phyloP scores from a whole-genome alignment of 2,888 invertebrate genomes.

The Lymantria monacha region DNA sequence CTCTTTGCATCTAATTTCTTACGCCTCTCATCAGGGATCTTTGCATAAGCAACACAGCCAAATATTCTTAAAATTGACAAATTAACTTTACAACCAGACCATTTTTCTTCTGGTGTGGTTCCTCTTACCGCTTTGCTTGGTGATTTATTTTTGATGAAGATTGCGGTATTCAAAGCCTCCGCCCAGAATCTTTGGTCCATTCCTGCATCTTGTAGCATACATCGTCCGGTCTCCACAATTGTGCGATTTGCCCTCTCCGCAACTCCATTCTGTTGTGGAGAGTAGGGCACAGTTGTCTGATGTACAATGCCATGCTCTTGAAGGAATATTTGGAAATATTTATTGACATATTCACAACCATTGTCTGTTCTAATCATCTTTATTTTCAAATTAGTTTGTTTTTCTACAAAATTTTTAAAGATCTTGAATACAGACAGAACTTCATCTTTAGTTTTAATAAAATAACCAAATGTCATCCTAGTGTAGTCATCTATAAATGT shows the following conservation, averaged over 20 bases:
- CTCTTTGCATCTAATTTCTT: conserved; percentile 4
- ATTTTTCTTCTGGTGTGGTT: conserved; percentile 3
- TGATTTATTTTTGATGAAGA: conserved; percentile 7
- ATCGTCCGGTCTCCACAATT: conserved; percentile 3
- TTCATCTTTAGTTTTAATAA: conserved; percentile 1
- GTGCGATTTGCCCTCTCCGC: conserved; percentile 6
- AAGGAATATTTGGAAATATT: neutral
- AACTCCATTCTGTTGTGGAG: conserved; percentile 8
- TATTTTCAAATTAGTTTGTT: neutral
- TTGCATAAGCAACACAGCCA: conserved; percentile 10
- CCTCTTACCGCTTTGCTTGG: conserved; percentile 2
- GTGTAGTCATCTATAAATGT: conserved; percentile 9
- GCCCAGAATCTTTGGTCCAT: conserved; percentile 5
- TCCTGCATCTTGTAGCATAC: conserved; percentile 2
- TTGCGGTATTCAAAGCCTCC: conserved; percentile 7
- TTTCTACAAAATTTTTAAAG: neutral
- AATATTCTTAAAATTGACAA: conserved; percentile 8
- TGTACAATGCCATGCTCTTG: conserved; percentile 3
- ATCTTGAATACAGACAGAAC: neutral
- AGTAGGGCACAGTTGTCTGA: conserved; percentile 3
- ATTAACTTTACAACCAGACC: conserved; percentile 8
- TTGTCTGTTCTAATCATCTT: conserved; percentile 1
- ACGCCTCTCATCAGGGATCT: conserved; percentile 6
- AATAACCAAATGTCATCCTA: conserved; percentile 1
- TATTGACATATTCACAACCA: neutral